Percentiles rank a stretch among this genome's conserved stretches.
Evolutionary conservation across 2,797 vertebrate species (phyloP).

Genomic region (Pseudochirops cupreus): DNA sequence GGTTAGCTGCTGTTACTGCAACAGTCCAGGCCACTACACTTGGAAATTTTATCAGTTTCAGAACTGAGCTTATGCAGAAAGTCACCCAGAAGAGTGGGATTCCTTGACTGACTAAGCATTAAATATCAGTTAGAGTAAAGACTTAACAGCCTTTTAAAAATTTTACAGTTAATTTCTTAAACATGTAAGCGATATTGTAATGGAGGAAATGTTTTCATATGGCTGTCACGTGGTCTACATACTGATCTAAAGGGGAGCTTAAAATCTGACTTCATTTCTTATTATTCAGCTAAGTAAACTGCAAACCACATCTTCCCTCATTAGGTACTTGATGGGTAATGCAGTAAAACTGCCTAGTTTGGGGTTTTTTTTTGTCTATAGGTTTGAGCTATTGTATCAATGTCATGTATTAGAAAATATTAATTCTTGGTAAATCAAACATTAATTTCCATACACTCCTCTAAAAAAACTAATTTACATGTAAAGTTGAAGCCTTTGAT

Average conservation of each 20-base stretch:
- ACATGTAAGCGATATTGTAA: slow-evolving; percentile 47
- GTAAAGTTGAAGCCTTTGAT: slow-evolving; percentile 60
- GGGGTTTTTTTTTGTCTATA: slow-evolving; percentile 33
- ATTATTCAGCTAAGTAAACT: slow-evolving; percentile 32
- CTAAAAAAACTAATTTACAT: slow-evolving; percentile 62
- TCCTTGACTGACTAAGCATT: slow-evolving; percentile 20
- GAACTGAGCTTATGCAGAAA: not conserved
- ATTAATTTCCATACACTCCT: slow-evolving; percentile 38
- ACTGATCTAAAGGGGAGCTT: slow-evolving; percentile 41
- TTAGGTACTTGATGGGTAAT: slow-evolving; percentile 28
- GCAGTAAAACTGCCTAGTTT: slow-evolving; percentile 42
- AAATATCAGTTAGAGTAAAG: slow-evolving; percentile 32
- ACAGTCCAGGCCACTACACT: not conserved
- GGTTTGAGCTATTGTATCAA: slow-evolving; percentile 29
- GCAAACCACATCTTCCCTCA: slow-evolving; percentile 37
- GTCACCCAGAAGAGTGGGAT: not conserved
- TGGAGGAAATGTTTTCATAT: slow-evolving; percentile 46
- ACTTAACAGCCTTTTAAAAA: slow-evolving; percentile 45
- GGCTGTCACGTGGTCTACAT: slow-evolving; percentile 1
- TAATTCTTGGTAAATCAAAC: slow-evolving; percentile 24
- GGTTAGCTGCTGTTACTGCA: not conserved
- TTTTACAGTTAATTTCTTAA: slow-evolving; percentile 43
- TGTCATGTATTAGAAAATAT: slow-evolving; percentile 2
- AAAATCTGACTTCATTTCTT: slow-evolving; percentile 65
- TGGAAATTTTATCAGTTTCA: not conserved